phyloP scores from a whole-genome alignment of 2,797 vertebrate genomes.

The Eulemur albifrons region DNA sequence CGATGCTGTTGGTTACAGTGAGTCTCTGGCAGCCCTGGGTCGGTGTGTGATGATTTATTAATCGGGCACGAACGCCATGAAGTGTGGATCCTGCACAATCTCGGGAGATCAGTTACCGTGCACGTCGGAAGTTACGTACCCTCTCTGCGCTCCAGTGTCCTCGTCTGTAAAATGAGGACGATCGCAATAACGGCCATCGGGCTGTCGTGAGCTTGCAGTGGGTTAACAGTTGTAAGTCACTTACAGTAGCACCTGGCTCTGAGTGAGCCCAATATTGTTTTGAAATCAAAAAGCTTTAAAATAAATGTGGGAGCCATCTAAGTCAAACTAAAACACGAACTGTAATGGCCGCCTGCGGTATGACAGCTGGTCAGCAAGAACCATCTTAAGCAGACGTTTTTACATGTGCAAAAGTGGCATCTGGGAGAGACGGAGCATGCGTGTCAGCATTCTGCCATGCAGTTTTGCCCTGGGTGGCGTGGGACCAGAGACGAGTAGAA shows the following conservation, averaged over 20 bases:
- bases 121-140: fast-evolving
- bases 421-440: neutral
- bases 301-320: neutral
- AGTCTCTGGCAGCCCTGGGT: fast-evolving
- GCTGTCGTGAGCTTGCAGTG: fast-evolving
- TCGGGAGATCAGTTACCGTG: neutral
- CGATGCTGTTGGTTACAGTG: neutral
- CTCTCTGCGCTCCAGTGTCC: neutral
- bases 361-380: neutral
- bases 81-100: fast-evolving
- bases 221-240: fast-evolving
- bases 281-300: neutral
- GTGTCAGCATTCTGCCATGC: neutral
- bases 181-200: fast-evolving
- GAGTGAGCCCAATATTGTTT: neutral
- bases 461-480: neutral
- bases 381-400: neutral
- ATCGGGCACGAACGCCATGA: fast-evolving
- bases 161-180: fast-evolving
- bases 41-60: fast-evolving
- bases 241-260: neutral
- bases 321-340: neutral
- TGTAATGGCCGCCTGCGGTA: neutral
- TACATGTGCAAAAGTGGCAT: neutral
- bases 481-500: neutral